phyloP scores from a whole-genome alignment of 2,888 invertebrate species.

The Oligia fasciuncula region DNA sequence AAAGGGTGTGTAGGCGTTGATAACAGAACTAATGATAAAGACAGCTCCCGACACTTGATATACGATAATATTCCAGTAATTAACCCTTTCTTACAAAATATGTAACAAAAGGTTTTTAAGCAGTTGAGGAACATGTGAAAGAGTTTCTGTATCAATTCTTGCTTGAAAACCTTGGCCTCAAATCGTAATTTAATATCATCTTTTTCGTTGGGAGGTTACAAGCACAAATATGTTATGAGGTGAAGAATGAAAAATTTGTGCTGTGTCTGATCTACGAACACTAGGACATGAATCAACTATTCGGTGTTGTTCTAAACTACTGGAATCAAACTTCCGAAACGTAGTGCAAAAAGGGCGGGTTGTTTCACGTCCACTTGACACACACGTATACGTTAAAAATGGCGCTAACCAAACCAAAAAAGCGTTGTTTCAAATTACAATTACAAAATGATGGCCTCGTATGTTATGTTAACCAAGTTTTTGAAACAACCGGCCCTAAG shows the following conservation, averaged over 20 bases:
- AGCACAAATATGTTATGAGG: neutral
- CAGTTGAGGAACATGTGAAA: neutral
- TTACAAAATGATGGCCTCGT: too few relatives aligned
- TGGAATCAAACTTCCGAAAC: slow-evolving; percentile 4
- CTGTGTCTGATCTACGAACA: neutral
- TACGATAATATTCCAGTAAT: slow-evolving; percentile 30
- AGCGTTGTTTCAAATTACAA: too few relatives aligned
- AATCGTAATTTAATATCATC: neutral
- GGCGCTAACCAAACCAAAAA: too few relatives aligned
- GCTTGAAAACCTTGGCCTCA: neutral
- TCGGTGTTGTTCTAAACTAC: neutral
- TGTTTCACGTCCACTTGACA: too few relatives aligned
- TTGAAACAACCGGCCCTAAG: too few relatives aligned
- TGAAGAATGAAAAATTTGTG: neutral
- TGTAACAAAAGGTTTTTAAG: slow-evolving; percentile 4
- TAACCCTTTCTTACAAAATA: slow-evolving; percentile 22
- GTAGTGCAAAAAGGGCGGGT: neutral
- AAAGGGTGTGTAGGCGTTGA: slow-evolving; percentile 38
- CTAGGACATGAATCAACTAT: slow-evolving; percentile 4
- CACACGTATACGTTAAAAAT: too few relatives aligned
- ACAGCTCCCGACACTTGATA: slow-evolving; percentile 40
- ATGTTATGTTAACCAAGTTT: too few relatives aligned
- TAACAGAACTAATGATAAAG: slow-evolving; percentile 46
- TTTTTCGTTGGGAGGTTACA: neutral
- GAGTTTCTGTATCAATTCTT: neutral